Percentiles rank a stretch among this genome's conserved stretches.
Evolutionary conservation across 1,140 invertebrate genomes (phyloP).

Genomic region (Doryteuthis pealeii): DNA sequence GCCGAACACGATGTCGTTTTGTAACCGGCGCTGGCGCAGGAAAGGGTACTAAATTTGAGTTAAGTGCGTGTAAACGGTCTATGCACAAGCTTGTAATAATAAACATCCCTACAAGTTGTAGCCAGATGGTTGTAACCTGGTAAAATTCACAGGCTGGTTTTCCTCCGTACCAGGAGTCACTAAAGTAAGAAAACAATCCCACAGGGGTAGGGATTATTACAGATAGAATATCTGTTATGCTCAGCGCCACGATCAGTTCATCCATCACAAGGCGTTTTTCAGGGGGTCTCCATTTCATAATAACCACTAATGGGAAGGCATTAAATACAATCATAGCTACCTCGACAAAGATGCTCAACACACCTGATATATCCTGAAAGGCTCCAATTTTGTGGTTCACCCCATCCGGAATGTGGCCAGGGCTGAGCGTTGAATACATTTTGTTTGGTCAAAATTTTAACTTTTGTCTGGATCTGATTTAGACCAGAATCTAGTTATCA

Average conservation of each 20-base stretch:
- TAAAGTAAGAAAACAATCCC: conserved; percentile 39
- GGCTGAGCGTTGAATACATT: no score
- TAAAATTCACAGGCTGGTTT: conserved; percentile 37
- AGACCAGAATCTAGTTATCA: no score
- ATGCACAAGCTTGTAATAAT: conserved; percentile 40
- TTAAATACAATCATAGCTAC: conserved; percentile 34
- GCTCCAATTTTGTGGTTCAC: not conserved
- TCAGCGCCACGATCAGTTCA: conserved; percentile 39
- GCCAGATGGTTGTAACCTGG: conserved; percentile 41
- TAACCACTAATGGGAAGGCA: conserved; percentile 33
- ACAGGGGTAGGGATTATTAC: conserved; percentile 40
- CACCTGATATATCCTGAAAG: conserved; percentile 29
- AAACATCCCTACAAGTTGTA: conserved; percentile 36
- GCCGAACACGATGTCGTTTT: conserved; percentile 21
- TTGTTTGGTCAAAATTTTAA: no score
- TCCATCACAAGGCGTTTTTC: conserved; percentile 30
- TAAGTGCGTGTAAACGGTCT: conserved; percentile 19
- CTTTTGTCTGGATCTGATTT: no score
- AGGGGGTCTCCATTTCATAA: conserved; percentile 29
- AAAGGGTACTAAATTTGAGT: not conserved
- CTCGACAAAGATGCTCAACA: conserved; percentile 35
- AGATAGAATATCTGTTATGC: conserved; percentile 43
- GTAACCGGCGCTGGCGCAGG: not conserved
- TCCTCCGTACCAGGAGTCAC: conserved; percentile 41
- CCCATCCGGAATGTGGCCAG: not conserved